These are phyloP conservation scores for Octodon degus DNA, from an alignment of 2,113 vertebrate species.

Conservation along the genomic window DNA sequence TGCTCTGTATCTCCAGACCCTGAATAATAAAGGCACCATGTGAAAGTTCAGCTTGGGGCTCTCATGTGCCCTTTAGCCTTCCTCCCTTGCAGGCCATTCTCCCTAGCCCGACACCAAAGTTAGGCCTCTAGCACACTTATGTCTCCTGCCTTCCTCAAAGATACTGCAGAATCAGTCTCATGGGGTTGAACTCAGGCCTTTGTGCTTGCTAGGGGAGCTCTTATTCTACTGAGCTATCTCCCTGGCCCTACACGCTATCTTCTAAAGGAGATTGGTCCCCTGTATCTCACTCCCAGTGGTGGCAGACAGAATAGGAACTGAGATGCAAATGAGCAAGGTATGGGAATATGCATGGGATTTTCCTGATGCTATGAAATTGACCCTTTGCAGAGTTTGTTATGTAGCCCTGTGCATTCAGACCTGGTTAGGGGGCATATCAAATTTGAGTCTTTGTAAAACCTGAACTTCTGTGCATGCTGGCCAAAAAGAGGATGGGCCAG, in stretches of 20 bases:
- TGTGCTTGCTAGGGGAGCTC: no score
- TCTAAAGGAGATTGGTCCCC: not conserved
- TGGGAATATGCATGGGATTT: not conserved
- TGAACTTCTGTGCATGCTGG: not conserved
- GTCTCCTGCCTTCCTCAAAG: not conserved
- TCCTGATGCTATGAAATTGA: not conserved
- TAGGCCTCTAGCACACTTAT: not conserved
- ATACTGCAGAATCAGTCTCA: not conserved
- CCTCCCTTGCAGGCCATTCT: not conserved
- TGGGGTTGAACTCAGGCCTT: no score
- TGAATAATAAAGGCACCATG: not conserved
- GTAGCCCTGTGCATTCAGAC: not conserved
- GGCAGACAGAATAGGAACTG: not conserved
- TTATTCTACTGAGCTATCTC: no score
- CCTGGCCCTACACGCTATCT: no score
- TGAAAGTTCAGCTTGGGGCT: not conserved
- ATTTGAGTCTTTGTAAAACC: not conserved
- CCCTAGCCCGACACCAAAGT: not conserved
- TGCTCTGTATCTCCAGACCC: not conserved
- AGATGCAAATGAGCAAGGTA: not conserved
- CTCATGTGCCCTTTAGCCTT: not conserved
- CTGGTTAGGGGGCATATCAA: not conserved
- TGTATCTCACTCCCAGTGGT: not conserved
- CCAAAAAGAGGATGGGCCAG: not conserved
- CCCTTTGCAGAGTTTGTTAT: not conserved